These are phyloP conservation scores for Ctena decussata DNA, from an alignment of 2,888 invertebrate genomes.

Conservation along the genomic window DNA sequence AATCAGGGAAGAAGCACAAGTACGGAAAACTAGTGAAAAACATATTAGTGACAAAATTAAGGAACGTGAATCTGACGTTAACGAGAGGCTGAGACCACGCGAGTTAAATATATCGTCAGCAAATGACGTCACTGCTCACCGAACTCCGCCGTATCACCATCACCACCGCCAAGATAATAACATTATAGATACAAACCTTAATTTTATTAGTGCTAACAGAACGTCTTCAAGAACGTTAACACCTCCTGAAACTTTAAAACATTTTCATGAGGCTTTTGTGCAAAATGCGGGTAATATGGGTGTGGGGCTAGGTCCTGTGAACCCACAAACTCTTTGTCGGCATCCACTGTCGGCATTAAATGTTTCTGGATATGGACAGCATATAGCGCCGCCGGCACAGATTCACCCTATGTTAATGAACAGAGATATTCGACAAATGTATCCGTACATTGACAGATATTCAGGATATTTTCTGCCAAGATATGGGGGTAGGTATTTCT, in stretches of 20 bases:
- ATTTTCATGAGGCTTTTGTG: conserved; percentile 70
- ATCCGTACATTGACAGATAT: conserved; percentile 71
- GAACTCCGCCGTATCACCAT: conserved; percentile 43
- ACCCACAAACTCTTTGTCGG: conserved; percentile 63
- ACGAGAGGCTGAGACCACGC: conserved; percentile 15
- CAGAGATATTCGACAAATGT: conserved; percentile 67
- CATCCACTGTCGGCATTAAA: conserved; percentile 67
- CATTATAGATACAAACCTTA: conserved; percentile 42
- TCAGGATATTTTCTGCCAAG: conserved; percentile 69
- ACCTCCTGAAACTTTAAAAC: conserved; percentile 66
- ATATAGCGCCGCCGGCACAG: conserved; percentile 57
- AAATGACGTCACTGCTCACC: not conserved
- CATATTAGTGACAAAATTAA: not conserved
- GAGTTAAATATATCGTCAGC: not conserved
- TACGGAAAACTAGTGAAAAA: not conserved
- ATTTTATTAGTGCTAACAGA: conserved; percentile 53
- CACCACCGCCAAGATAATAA: conserved; percentile 46
- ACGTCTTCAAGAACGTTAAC: conserved; percentile 13
- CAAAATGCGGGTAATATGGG: conserved; percentile 54
- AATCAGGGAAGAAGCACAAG: conserved; percentile 15
- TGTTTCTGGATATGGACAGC: conserved; percentile 61
- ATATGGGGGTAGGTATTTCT: conserved; percentile 71
- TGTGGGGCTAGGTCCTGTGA: conserved; percentile 41
- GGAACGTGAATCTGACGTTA: conserved; percentile 8
- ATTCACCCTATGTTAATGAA: conserved; percentile 69